A percentile compares a stretch with the other conserved stretches of the same genome.
Conservation (phyloP, 2,797 vertebrate genomes). For the Pteronotus mesoamericanus region DNA sequence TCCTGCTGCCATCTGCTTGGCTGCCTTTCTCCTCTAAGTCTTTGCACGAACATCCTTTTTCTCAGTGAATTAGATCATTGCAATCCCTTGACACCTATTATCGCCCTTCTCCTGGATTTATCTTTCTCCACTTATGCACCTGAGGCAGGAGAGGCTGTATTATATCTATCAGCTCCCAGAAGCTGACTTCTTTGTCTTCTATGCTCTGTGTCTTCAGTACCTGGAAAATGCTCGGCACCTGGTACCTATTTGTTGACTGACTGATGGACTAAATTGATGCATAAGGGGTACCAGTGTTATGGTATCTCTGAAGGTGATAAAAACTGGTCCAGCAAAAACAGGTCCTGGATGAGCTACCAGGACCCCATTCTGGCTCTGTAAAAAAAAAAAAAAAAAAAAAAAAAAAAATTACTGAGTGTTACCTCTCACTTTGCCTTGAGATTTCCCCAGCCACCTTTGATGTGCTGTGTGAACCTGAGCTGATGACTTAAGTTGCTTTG, state of each 20-base stretch:
- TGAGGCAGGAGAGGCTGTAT: rapidly evolving
- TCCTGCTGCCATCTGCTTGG: background rate
- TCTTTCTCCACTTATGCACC: background rate
- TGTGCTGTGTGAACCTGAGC: background rate
- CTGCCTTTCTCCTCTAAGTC: background rate
- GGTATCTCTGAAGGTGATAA: background rate
- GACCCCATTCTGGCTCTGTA: background rate
- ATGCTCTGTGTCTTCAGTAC: background rate
- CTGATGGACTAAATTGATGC: rapidly evolving
- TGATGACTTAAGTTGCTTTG: background rate
- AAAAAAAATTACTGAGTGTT: background rate
- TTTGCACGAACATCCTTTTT: background rate
- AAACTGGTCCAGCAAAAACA: background rate
- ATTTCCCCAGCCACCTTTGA: background rate
- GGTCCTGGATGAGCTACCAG: no score
- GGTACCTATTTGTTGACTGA: background rate
- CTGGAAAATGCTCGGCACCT: rapidly evolving
- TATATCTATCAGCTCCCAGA: rapidly evolving
- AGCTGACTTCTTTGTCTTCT: background rate
- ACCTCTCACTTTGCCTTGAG: background rate
- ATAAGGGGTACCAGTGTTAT: rapidly evolving
- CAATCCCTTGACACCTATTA: background rate
- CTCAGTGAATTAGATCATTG: background rate
- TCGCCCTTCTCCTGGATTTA: background rate
- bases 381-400: background rate